These are phyloP conservation scores for Stegana nigrithorax DNA, from an alignment of 2,888 invertebrate genomes.

Conservation along the genomic window DNA sequence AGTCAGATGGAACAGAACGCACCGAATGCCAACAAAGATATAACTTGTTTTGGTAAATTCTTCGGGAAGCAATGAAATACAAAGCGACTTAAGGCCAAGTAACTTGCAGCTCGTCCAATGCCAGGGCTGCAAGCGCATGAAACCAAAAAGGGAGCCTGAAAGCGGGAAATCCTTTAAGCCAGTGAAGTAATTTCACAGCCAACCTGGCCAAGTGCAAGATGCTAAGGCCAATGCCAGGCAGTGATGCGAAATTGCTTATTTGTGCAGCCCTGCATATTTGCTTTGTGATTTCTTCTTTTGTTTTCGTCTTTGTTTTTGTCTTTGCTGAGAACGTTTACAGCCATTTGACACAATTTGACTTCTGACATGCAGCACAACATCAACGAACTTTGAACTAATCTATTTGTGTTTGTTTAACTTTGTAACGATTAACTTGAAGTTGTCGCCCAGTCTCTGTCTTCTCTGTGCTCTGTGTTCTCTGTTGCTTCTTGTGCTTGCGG, in stretches of 20 bases:
- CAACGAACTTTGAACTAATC: conserved; percentile 54
- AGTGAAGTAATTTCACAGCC: no score
- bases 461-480: conserved; percentile 2
- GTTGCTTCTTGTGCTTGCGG: not conserved
- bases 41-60: not conserved
- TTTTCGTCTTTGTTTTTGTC: conserved; percentile 17
- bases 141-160: no score
- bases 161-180: no score
- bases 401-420: conserved; percentile 62
- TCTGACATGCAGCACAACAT: conserved; percentile 39
- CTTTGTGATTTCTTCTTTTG: not conserved
- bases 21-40: no score
- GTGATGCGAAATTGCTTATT: no score
- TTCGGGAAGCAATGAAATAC: no score
- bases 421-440: conserved; percentile 51
- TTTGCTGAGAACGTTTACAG: conserved; percentile 15
- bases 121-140: no score
- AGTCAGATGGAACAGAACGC: no score
- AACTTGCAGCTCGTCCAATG: not conserved
- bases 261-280: no score
- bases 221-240: no score
- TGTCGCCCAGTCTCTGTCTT: conserved; percentile 18
- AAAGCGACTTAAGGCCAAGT: not conserved
- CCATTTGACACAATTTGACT: conserved; percentile 52
- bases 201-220: no score